These are phyloP conservation scores for Corbicula japonica DNA, from an alignment of 2,888 invertebrate genomes.

Conservation along the genomic window DNA sequence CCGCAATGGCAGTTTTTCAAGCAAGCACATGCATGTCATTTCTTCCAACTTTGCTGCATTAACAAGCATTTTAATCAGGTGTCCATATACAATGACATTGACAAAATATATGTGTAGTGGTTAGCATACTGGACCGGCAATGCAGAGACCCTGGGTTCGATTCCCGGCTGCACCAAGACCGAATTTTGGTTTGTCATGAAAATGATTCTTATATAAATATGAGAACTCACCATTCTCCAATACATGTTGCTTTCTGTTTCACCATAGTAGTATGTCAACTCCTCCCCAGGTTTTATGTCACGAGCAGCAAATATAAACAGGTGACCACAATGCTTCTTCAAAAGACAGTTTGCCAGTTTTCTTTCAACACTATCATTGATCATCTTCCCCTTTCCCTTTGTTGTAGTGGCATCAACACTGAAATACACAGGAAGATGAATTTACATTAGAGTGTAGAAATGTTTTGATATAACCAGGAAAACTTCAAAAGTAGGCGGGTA, in stretches of 20 bases:
- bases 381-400: conserved; percentile 16
- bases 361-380: conserved; percentile 13
- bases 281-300: conserved; percentile 15
- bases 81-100: too few relatives aligned
- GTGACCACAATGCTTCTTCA: conserved; percentile 14
- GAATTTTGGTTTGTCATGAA: too few relatives aligned
- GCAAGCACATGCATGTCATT: too few relatives aligned
- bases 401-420: conserved; percentile 17
- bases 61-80: too few relatives aligned
- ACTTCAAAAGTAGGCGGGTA: too few relatives aligned
- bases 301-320: conserved; percentile 13
- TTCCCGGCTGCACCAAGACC: too few relatives aligned
- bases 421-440: conserved; percentile 16
- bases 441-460: conserved; percentile 7
- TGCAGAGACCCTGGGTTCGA: too few relatives aligned
- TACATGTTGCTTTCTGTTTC: conserved; percentile 17
- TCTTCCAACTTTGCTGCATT: too few relatives aligned
- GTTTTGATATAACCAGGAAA: conserved; percentile 2
- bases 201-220: too few relatives aligned
- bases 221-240: conserved; percentile 18
- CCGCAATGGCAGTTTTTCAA: too few relatives aligned
- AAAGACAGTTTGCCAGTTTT: conserved; percentile 14
- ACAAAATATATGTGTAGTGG: too few relatives aligned
- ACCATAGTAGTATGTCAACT: conserved; percentile 15
- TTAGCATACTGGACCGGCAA: too few relatives aligned